A percentile compares a stretch with the other conserved stretches of the same genome.
Conservation (phyloP, 2,888 invertebrate species). For the Ecliptopera silaceata region DNA sequence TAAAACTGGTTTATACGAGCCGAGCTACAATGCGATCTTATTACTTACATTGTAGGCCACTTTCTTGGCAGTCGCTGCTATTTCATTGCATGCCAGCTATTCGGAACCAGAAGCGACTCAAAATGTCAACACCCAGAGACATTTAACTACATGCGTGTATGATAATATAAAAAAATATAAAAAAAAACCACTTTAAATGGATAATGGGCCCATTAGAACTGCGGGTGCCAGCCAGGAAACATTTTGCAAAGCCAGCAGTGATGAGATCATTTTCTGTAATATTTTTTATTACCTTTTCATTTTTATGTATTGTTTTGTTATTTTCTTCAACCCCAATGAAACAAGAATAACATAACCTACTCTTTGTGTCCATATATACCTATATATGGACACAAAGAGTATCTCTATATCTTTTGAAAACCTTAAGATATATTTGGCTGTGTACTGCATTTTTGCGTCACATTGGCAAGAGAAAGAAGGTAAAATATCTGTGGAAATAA, state of each 20-base stretch:
- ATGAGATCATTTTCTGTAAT: no score
- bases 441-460: no score
- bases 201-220: neutral
- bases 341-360: no score
- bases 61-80: conserved; percentile 18
- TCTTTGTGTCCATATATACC: no score
- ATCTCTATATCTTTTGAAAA: no score
- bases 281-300: no score
- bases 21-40: neutral
- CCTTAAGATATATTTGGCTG: no score
- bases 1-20: neutral
- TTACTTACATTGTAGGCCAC: conserved; percentile 19
- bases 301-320: no score
- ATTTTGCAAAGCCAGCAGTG: neutral
- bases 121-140: conserved; percentile 28
- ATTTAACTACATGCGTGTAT: conserved; percentile 11
- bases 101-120: conserved; percentile 23
- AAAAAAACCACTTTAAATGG: neutral
- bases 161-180: no score
- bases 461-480: neutral
- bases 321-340: no score
- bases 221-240: neutral
- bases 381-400: no score
- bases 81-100: conserved; percentile 23
- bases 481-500: conserved; percentile 6